A percentile compares a stretch with the other conserved stretches of the same genome.
phyloP scores from a whole-genome alignment of 2,113 vertebrate genomes.

The human (Homo sapiens) region DNA sequence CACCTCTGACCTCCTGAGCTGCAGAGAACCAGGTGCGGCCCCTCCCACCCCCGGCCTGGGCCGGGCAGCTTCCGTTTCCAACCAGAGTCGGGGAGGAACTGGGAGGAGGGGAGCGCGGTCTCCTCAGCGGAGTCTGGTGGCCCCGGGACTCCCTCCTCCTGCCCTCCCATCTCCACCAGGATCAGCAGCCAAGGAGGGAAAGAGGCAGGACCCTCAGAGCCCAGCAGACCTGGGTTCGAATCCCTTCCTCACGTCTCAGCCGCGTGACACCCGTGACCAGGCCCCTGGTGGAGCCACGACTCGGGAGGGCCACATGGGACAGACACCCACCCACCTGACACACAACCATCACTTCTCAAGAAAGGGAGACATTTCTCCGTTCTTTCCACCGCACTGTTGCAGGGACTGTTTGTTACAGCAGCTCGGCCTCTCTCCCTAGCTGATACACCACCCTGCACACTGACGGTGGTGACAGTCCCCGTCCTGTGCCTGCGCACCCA shows the following conservation, averaged over 20 bases:
- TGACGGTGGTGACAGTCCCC: not conserved
- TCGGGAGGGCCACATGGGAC: not conserved
- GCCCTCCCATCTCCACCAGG: not conserved
- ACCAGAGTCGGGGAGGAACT: not conserved
- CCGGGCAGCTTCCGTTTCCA: not conserved
- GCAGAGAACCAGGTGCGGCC: not conserved
- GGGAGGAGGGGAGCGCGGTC: too few relatives aligned
- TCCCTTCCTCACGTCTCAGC: not conserved
- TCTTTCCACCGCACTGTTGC: not conserved
- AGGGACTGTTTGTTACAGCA: not conserved
- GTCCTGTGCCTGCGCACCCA: not conserved
- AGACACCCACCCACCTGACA: not conserved
- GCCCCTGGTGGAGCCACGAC: too few relatives aligned
- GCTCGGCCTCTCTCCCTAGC: not conserved
- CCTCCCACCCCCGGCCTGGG: not conserved
- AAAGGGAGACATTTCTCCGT: not conserved
- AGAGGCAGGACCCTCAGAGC: not conserved
- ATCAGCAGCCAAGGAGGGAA: not conserved
- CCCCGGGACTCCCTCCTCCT: not conserved
- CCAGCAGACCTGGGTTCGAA: not conserved
- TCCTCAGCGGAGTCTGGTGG: rapidly evolving
- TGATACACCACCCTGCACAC: not conserved
- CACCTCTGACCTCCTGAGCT: not conserved
- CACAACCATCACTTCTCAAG: not conserved
- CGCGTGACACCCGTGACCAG: too few relatives aligned